phyloP scores from a whole-genome alignment of 2,797 vertebrate species.

The Micrastur ruficollis region DNA sequence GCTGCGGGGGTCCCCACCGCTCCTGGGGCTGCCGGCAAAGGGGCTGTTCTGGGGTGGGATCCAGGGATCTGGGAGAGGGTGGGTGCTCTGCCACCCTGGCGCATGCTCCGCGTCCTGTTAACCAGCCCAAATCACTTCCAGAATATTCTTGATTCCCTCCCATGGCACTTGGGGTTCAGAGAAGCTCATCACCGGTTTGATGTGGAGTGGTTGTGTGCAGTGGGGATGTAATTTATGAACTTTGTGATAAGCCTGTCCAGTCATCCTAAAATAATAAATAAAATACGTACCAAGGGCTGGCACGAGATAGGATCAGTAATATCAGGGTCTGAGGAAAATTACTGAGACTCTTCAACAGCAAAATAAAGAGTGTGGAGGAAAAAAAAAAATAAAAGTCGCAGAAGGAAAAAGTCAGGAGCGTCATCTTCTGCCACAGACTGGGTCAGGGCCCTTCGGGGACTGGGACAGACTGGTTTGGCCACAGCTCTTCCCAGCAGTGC shows the following conservation, averaged over 20 bases:
- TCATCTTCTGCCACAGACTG: not conserved
- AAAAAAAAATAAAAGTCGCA: not conserved
- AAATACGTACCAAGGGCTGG: not conserved
- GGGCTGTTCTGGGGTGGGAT: not conserved
- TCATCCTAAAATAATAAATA: slow-evolving; percentile 47
- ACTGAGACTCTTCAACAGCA: not conserved
- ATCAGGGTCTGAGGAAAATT: slow-evolving; percentile 17
- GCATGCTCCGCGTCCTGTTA: accelerated
- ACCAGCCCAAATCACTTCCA: not conserved
- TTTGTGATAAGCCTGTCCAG: slow-evolving; percentile 29
- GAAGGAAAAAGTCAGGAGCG: not conserved
- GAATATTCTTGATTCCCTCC: not conserved
- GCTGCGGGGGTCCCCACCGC: not conserved
- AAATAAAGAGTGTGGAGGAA: not conserved
- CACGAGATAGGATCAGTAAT: slow-evolving; percentile 38
- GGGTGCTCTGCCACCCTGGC: not conserved
- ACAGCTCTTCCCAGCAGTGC: not conserved
- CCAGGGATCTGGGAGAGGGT: not conserved
- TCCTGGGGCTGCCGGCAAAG: not conserved
- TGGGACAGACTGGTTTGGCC: not conserved
- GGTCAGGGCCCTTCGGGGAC: accelerated
- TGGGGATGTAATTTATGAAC: slow-evolving; percentile 26
- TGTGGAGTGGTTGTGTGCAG: not conserved
- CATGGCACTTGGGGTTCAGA: not conserved
- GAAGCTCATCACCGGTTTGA: not conserved